phyloP scores from a whole-genome alignment of 1,140 invertebrate genomes.

The Macrostomum lignano region DNA sequence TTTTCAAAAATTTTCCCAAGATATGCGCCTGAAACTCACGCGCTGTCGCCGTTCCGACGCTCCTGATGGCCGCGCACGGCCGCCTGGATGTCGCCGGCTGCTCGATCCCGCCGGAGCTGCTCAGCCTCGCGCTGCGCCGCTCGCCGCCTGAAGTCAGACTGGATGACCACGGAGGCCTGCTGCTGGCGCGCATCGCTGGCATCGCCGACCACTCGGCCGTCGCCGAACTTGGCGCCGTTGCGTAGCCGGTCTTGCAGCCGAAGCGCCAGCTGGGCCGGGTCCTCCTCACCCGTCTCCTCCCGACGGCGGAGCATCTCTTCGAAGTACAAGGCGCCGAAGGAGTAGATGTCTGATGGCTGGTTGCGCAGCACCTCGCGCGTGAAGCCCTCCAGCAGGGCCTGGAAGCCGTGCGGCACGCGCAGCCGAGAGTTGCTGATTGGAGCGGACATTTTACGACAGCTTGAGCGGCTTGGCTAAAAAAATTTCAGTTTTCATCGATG shows the following conservation, averaged over 20 bases:
- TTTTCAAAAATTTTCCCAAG: too few species aligned
- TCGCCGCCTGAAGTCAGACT: conserved; percentile 7
- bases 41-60: conserved; percentile 34
- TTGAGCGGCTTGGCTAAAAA: too few species aligned
- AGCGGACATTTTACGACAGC: too few species aligned
- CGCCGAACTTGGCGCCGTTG: conserved; percentile 22
- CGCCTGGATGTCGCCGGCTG: conserved; percentile 42
- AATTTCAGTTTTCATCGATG: too few species aligned
- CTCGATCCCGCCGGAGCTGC: conserved; percentile 26
- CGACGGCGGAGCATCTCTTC: conserved; percentile 29
- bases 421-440: conserved; percentile 28
- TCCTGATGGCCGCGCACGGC: conserved; percentile 39
- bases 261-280: conserved; percentile 16
- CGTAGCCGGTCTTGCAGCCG: conserved; percentile 21
- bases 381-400: conserved; percentile 37
- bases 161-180: conserved; percentile 13
- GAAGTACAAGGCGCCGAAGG: conserved; percentile 38
- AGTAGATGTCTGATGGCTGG: conserved; percentile 35
- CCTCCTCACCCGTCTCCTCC: conserved; percentile 19
- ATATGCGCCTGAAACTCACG: too few species aligned
- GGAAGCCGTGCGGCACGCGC: conserved; percentile 37
- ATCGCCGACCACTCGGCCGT: too few species aligned
- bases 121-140: conserved; percentile 6
- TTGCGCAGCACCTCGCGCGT: conserved; percentile 36
- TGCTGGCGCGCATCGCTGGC: conserved; percentile 14